phyloP scores from a whole-genome alignment of 1,140 invertebrate genomes.

The Eulimnadia texana region DNA sequence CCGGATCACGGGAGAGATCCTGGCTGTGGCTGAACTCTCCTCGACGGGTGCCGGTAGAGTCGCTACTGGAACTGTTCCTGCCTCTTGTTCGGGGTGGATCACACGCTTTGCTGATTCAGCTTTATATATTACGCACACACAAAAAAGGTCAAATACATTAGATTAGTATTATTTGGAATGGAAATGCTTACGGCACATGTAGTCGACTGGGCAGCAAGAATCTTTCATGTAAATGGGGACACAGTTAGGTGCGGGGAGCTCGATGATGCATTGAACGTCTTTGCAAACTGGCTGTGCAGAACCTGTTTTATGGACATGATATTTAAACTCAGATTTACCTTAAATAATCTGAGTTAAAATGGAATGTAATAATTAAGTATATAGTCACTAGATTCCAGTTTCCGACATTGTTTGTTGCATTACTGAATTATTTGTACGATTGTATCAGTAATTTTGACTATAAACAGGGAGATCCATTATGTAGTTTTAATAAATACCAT shows the following conservation, averaged over 20 bases:
- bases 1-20: not conserved
- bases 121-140: not conserved
- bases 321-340: not conserved
- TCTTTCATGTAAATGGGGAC: conserved; percentile 10
- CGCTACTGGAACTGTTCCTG: conserved; percentile 1
- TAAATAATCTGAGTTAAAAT: not conserved
- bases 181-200: not conserved
- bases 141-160: not conserved
- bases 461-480: not conserved
- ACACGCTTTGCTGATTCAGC: not conserved
- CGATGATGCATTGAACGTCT: not conserved
- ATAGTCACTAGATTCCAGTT: not conserved
- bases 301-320: not conserved
- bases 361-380: not conserved
- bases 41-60: not conserved
- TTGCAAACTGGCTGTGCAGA: conserved; percentile 12
- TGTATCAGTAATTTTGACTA: not conserved
- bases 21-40: not conserved
- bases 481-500: not conserved
- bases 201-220: conserved; percentile 2
- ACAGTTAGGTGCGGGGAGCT: not conserved
- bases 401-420: not conserved
- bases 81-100: not conserved
- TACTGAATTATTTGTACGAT: not conserved
- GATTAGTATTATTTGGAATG: not conserved